Base-by-base conservation (phyloP, 2,113 vertebrate species). In the Aramus guarauna region DNA sequence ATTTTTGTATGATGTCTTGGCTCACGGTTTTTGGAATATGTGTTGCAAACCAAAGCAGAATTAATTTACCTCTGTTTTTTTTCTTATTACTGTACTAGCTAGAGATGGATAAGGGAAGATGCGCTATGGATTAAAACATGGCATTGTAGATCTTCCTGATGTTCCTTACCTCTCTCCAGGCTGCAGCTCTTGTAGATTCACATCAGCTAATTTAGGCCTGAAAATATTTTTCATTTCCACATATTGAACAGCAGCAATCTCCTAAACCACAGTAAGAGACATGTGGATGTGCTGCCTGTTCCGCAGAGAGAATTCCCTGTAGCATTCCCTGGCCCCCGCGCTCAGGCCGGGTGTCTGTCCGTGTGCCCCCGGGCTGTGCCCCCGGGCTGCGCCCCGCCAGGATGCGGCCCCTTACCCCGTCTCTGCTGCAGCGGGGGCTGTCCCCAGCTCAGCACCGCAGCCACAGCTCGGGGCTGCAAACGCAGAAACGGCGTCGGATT, bases 201-300 rank as follows among this genome's bases (percentile, higher is more conserved):
- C 17, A 10, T 3, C 39, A 22, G 10, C 39, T 45, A 3, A 3
- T 43, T 43, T 4, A 56, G 23, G 53, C 67, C 78, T 29, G 48
- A 37, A 47, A 53, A 6, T 26, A 24, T 3, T 27, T 52, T 15
- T 23, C 36, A 6, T 30, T 19, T 52, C 11, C 4, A 2, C 0
- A 1, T 9, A 1, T 5, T 0, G 6, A 29, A 1, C 8, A 9
- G 39, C 50, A 39, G 71, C 58, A 30, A 1, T 41, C 67, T 39
- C 39, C 58, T 5, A 21, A 13, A 23, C 2, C 59, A 4, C 23
- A 5, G 2, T 0, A 9, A 18, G 41, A 2, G 4, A 2, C 0
- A 1, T 0, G 12, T 1, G 30, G 59, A 2, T 3, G 39, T 19
- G 52, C 45, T 37, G 12, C 4, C 36, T 5, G 13, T 21, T 9